Evolutionary conservation across 1,140 invertebrate species (phyloP).

Genomic region (Pseudobourletiella spinata): DNA sequence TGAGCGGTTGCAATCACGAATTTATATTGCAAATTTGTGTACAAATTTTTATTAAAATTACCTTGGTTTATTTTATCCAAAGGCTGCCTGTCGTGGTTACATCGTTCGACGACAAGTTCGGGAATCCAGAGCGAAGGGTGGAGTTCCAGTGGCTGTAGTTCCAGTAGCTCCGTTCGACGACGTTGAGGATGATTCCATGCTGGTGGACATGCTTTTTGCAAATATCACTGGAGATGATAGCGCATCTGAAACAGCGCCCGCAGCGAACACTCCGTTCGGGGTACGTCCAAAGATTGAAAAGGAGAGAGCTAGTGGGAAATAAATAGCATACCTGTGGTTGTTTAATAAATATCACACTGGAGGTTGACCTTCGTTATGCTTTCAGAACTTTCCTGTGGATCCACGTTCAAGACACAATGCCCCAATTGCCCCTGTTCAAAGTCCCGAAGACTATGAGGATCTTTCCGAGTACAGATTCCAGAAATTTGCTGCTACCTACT

Average conservation of each 20-base stretch:
- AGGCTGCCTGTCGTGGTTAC: constrained; percentile 81
- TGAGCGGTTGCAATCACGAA: constrained; percentile 25
- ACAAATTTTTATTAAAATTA: background rate
- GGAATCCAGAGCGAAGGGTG: no score
- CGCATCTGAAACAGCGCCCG: constrained; percentile 72
- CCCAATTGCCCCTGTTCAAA: constrained; percentile 36
- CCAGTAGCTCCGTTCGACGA: no score
- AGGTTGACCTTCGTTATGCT: no score
- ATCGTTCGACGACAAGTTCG: constrained; percentile 75
- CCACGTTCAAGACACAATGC: constrained; percentile 52
- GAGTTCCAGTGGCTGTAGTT: no score
- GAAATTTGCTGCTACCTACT: constrained; percentile 98
- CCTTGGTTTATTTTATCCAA: constrained; percentile 41
- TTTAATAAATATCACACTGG: no score
- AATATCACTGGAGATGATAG: no score
- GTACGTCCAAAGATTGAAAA: no score
- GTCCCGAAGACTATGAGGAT: constrained; percentile 80
- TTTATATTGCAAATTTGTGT: background rate
- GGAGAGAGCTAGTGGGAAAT: no score
- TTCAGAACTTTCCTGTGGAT: no score
- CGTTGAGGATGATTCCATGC: no score
- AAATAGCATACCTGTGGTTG: no score
- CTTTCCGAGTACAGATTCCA: constrained; percentile 94
- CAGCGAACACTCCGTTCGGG: constrained; percentile 39
- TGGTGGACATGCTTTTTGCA: no score